phyloP scores from a whole-genome alignment of 92 coral and sea anemone genomes.

The Siderastrea siderea region DNA sequence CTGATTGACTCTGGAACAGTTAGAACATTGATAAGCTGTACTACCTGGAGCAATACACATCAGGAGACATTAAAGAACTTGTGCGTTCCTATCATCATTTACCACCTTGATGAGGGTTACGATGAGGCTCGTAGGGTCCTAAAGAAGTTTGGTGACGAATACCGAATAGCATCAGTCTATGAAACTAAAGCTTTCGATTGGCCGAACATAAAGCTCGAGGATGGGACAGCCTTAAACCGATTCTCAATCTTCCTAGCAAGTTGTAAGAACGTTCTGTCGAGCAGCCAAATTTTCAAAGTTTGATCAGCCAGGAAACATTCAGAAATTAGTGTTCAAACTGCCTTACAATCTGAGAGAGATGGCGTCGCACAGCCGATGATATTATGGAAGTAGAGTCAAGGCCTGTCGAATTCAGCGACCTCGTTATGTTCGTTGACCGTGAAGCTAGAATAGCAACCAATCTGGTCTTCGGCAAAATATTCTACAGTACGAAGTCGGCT shows the following conservation, averaged over 20 bases:
- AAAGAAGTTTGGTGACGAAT: conserved; percentile 52
- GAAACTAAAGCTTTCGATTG: conserved; percentile 50
- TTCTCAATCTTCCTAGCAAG: too few species aligned
- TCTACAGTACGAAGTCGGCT: too few species aligned
- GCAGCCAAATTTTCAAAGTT: conserved; percentile 51
- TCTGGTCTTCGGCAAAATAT: too few species aligned
- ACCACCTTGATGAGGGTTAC: conserved; percentile 36
- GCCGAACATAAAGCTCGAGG: conserved; percentile 39
- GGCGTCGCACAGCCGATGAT: too few species aligned
- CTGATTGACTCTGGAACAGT: conserved; percentile 54
- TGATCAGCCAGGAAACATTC: conserved; percentile 49
- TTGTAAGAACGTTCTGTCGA: conserved; percentile 53
- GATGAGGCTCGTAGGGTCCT: conserved; percentile 45
- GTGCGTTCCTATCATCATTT: conserved; percentile 46
- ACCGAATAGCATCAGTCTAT: conserved; percentile 50
- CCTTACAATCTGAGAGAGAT: conserved; percentile 52
- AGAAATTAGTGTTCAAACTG: conserved; percentile 26
- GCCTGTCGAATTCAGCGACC: neutral
- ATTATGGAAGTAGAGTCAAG: neutral
- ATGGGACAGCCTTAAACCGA: conserved; percentile 18
- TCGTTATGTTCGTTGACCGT: neutral
- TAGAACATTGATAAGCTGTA: conserved; percentile 26
- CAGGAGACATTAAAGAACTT: conserved; percentile 55
- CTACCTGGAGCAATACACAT: conserved; percentile 66
- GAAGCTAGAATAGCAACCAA: neutral